These are phyloP conservation scores for Drosophila flavopinicola DNA, from an alignment of 2,888 invertebrate genomes.

Conservation along the genomic window DNA sequence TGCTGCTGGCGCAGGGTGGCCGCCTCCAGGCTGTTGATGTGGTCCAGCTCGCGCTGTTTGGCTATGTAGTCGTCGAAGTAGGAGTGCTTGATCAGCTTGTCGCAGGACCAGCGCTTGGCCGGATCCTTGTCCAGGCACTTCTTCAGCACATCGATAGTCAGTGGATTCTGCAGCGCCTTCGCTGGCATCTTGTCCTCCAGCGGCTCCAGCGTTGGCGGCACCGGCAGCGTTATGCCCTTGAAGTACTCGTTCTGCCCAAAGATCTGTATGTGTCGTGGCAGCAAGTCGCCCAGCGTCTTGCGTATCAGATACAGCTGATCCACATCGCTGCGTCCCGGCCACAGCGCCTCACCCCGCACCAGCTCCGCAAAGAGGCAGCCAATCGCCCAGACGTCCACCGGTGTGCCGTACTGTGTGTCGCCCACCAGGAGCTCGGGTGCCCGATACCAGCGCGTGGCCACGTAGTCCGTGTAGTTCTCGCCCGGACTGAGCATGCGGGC, in stretches of 20 bases:
- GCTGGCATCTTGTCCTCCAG: conserved; percentile 94
- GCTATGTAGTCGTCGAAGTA: conserved; percentile 96
- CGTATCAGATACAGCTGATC: conserved; percentile 98
- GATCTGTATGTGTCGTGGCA: conserved; percentile 97
- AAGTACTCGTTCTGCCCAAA: conserved; percentile 97
- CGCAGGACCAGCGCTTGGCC: conserved; percentile 94
- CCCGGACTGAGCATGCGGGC: conserved; percentile 98
- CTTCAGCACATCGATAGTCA: conserved; percentile 93
- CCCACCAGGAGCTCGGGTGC: conserved; percentile 98
- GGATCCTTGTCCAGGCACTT: conserved; percentile 99
- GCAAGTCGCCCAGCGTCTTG: conserved; percentile 96
- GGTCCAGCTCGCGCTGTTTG: conserved; percentile 88
- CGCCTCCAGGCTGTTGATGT: conserved; percentile 82
- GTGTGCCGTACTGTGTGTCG: conserved; percentile 95
- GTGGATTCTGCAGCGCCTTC: conserved; percentile 87
- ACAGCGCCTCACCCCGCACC: conserved; percentile 94
- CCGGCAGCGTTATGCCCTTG: conserved; percentile 95
- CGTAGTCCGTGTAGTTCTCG: conserved; percentile 99
- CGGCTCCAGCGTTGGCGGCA: conserved; percentile 93
- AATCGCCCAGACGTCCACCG: conserved; percentile 99
- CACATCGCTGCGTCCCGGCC: conserved; percentile 99
- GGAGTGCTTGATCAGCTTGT: conserved; percentile 93
- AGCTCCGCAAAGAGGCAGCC: conserved; percentile 96
- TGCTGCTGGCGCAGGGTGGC: conserved; percentile 79
- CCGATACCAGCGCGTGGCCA: conserved; percentile 99